phyloP scores from a whole-genome alignment of 2,888 invertebrate genomes.

The Aquatica leii region DNA sequence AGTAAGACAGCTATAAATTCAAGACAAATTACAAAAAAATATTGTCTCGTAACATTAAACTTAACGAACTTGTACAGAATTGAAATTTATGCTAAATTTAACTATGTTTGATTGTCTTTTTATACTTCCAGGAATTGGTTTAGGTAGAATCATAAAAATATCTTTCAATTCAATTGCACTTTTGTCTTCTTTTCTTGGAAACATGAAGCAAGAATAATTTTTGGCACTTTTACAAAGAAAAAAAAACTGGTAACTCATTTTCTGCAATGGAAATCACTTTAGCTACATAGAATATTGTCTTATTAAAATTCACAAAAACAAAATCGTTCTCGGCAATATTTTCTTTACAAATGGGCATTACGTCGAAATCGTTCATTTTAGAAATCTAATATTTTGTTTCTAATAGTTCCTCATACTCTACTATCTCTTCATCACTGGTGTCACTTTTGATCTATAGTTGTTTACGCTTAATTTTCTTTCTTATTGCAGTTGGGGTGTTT shows the following conservation, averaged over 20 bases:
- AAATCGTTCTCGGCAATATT: too few species aligned
- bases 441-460: background rate
- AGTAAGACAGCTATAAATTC: background rate
- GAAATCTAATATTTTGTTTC: background rate
- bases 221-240: background rate
- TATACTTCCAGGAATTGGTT: too few species aligned
- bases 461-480: too few species aligned
- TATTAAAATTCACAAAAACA: background rate
- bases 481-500: too few species aligned
- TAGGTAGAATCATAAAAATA: background rate
- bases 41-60: background rate
- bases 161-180: background rate
- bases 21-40: background rate
- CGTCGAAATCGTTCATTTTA: background rate
- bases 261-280: background rate
- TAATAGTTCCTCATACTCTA: background rate
- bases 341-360: too few species aligned
- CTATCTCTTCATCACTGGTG: background rate
- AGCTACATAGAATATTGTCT: too few species aligned
- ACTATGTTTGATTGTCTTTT: too few species aligned
- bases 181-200: too few species aligned
- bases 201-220: background rate
- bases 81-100: too few species aligned
- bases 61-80: background rate
- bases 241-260: background rate